Percentiles rank a stretch among this genome's conserved stretches.
Evolutionary conservation across 2,797 vertebrate genomes (phyloP).

Genomic region (Melanotaenia nigrans): DNA sequence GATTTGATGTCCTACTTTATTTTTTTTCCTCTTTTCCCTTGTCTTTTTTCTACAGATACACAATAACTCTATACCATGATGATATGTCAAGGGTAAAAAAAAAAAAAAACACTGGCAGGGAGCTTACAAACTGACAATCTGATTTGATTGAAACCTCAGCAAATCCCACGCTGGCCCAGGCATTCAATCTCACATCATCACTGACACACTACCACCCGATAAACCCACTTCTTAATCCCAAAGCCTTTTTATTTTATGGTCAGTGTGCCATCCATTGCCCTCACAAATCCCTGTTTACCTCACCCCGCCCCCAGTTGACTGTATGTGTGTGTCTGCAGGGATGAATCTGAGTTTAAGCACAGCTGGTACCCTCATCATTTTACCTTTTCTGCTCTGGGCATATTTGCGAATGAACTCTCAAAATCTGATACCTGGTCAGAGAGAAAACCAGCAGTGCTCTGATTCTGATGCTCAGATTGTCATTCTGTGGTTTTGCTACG

Average conservation of each 20-base stretch:
- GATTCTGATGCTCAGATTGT: conserved; percentile 15
- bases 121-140: conserved; percentile 75
- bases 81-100: conserved; percentile 18
- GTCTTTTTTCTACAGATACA: conserved; percentile 35
- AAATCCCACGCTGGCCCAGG: conserved; percentile 76
- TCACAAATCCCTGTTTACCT: conserved; percentile 68
- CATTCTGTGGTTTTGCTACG: conserved; percentile 8
- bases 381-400: conserved; percentile 45
- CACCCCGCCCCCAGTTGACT: conserved; percentile 52
- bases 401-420: conserved; percentile 22
- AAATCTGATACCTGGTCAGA: conserved; percentile 41
- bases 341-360: conserved; percentile 54
- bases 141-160: conserved; percentile 81
- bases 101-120: conserved; percentile 28
- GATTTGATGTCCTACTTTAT: conserved; percentile 41
- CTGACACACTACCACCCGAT: conserved; percentile 69
- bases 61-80: conserved; percentile 36
- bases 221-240: conserved; percentile 85
- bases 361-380: conserved; percentile 58
- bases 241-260: conserved; percentile 77
- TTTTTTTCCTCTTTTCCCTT: conserved; percentile 30
- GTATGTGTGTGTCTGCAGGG: conserved; percentile 19
- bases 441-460: not conserved
- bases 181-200: conserved; percentile 73
- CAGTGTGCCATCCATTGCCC: conserved; percentile 65